Conservation (phyloP, 2,113 vertebrate genomes). For the Coturnix japonica region DNA sequence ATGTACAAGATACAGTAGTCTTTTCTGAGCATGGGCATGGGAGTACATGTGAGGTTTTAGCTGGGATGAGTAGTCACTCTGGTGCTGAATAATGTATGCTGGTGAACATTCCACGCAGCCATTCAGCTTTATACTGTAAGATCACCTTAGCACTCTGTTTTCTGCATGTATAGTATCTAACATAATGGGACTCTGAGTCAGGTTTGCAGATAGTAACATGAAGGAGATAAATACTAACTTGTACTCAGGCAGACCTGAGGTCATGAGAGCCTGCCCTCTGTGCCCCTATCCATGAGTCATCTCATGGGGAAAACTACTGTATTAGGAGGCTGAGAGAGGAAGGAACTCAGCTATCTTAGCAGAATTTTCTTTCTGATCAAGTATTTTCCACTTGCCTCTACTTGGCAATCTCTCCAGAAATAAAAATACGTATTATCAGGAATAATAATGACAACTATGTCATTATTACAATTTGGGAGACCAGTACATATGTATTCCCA, state of each 20-base stretch:
- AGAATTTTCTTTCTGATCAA: background rate
- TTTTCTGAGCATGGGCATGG: background rate
- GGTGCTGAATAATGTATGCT: background rate
- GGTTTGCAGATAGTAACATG: background rate
- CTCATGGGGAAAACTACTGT: background rate
- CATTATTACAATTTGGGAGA: background rate
- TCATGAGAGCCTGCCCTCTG: background rate
- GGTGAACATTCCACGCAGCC: background rate
- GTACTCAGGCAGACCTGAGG: background rate
- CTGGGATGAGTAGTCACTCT: background rate
- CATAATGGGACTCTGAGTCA: background rate
- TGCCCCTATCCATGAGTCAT: background rate
- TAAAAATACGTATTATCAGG: background rate
- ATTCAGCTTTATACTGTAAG: background rate
- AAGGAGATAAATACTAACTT: background rate
- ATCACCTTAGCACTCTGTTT: background rate
- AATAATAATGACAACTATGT: background rate
- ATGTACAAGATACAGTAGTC: too few relatives aligned
- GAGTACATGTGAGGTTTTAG: background rate
- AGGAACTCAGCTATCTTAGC: background rate
- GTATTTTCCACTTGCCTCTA: background rate
- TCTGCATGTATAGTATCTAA: background rate
- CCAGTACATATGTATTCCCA: background rate
- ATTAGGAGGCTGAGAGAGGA: background rate
- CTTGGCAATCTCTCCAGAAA: background rate